phyloP scores from a whole-genome alignment of 2,113 vertebrate genomes.

The Rhombomys opimus region DNA sequence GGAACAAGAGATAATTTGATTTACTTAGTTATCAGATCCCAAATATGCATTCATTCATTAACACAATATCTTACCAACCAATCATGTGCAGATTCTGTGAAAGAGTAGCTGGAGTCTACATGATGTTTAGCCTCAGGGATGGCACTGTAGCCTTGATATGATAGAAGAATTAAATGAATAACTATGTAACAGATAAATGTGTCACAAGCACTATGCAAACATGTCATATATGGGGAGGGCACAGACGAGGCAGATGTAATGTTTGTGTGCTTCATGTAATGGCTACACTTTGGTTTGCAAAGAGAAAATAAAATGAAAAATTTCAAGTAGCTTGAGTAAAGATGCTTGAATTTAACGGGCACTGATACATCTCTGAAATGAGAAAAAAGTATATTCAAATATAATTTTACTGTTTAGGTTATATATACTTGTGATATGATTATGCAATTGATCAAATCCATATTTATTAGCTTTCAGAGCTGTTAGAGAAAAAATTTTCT shows the following conservation, averaged over 20 bases:
- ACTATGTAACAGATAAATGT: neutral
- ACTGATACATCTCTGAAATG: neutral
- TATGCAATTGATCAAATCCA: neutral
- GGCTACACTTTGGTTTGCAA: neutral
- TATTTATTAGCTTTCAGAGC: constrained; percentile 5
- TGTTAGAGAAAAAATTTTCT: constrained; percentile 23
- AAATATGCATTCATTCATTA: neutral
- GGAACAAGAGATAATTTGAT: neutral
- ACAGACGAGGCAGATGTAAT: neutral
- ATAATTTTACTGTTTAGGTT: neutral
- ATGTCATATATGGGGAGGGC: neutral
- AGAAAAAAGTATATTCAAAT: neutral
- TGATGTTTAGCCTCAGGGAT: neutral
- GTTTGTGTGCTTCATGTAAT: neutral
- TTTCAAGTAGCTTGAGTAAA: neutral
- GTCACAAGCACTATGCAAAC: neutral
- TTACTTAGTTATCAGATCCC: neutral
- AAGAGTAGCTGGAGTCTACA: neutral
- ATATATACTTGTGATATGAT: neutral
- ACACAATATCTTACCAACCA: neutral
- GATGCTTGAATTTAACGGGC: neutral
- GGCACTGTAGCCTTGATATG: neutral
- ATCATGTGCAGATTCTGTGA: neutral
- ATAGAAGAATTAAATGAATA: neutral
- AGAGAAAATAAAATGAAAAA: neutral